These are phyloP conservation scores for Prostheceraeus crozeri DNA, from an alignment of 2,888 invertebrate genomes.

Conservation along the genomic window DNA sequence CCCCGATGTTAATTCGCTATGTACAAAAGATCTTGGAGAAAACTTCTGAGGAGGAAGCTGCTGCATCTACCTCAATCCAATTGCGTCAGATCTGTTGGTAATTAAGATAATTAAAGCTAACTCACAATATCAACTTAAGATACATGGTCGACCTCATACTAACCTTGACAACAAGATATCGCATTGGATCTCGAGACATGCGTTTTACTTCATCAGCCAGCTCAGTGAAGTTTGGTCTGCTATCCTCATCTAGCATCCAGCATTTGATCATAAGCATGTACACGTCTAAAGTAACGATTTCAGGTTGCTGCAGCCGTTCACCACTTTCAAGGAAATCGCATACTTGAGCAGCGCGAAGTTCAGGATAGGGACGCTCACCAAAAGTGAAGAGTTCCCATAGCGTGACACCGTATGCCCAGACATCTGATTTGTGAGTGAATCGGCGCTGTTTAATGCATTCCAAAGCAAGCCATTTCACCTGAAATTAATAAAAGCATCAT, in stretches of 20 bases:
- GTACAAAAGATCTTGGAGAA: too few relatives aligned
- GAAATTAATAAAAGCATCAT: too few relatives aligned
- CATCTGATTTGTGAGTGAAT: conserved; percentile 94
- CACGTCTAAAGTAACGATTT: conserved; percentile 80
- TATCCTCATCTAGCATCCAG: conserved; percentile 18
- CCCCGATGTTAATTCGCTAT: too few relatives aligned
- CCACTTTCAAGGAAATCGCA: conserved; percentile 82
- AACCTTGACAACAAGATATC: conserved; percentile 74
- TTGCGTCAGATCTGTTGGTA: too few relatives aligned
- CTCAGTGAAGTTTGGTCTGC: not conserved
- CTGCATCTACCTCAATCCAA: too few relatives aligned
- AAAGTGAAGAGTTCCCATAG: conserved; percentile 91
- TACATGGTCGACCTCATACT: too few relatives aligned
- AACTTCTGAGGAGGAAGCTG: too few relatives aligned
- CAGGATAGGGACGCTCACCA: conserved; percentile 80
- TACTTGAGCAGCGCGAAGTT: conserved; percentile 76
- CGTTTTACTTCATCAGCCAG: conserved; percentile 70
- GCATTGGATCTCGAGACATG: conserved; percentile 88
- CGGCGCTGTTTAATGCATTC: conserved; percentile 91
- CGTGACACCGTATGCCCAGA: conserved; percentile 96
- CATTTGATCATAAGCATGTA: conserved; percentile 87
- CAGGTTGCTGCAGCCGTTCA: conserved; percentile 76
- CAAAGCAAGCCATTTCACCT: conserved; percentile 92
- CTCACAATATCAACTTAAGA: too few relatives aligned
- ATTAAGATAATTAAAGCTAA: too few relatives aligned